Percentiles rank a stretch among this genome's conserved stretches.
These are phyloP conservation scores for Dipodomys spectabilis DNA, from an alignment of 2,113 vertebrate species.

Conservation along the genomic window DNA sequence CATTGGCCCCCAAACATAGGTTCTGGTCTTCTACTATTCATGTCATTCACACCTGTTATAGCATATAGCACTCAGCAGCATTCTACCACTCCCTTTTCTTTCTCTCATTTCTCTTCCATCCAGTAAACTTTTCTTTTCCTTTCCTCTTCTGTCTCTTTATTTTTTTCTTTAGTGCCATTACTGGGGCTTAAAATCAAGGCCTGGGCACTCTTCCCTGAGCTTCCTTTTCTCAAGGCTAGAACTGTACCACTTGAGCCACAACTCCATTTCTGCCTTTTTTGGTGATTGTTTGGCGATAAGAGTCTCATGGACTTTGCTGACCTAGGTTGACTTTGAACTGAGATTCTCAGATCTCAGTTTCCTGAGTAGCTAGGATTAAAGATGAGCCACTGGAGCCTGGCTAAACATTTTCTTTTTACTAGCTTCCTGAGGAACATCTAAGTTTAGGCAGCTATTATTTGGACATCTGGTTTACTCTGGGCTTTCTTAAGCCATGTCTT, in stretches of 20 bases:
- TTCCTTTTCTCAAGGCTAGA: no score
- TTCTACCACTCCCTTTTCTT: neutral
- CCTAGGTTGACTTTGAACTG: neutral
- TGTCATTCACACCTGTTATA: neutral
- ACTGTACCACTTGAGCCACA: no score
- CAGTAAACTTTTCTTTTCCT: neutral
- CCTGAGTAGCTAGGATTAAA: no score
- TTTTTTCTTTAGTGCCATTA: no score
- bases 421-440: neutral
- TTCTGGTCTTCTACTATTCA: neutral
- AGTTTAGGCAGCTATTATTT: neutral
- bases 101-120: neutral
- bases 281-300: no score
- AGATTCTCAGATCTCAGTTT: no score
- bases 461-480: neutral
- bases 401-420: neutral
- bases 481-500: neutral
- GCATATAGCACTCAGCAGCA: neutral
- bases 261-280: no score
- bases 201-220: no score
- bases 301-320: no score
- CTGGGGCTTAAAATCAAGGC: no score
- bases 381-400: no score
- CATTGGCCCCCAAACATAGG: neutral
- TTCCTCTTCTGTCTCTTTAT: no score